Percentiles rank a stretch among this genome's conserved stretches.
Evolutionary conservation across 35 echinoderm and acorn worm genomes (phyloP).

Genomic region (Stichopus chloronotus): DNA sequence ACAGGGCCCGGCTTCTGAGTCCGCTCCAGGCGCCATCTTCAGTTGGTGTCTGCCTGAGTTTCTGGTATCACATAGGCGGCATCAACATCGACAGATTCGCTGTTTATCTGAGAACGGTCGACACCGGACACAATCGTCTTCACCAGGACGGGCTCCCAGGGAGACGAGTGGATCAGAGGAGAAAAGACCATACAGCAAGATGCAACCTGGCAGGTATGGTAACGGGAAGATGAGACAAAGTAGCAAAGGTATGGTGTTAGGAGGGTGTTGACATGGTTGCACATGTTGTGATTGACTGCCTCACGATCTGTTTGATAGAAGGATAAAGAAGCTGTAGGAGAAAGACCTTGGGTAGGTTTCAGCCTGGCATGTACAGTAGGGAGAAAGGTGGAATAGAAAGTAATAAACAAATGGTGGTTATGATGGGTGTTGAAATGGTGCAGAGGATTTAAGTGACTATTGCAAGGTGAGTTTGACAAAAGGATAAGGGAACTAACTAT

Average conservation of each 20-base stretch:
- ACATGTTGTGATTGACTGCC: no score
- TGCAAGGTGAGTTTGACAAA: no score
- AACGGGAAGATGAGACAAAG: background rate
- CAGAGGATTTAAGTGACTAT: no score
- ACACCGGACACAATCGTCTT: conserved; percentile 5
- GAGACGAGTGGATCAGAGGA: conserved; percentile 54
- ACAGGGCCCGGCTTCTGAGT: conserved; percentile 33
- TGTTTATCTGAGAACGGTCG: conserved; percentile 2
- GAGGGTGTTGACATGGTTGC: no score
- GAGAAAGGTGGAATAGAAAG: no score
- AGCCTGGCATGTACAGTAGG: no score
- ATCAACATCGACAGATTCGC: conserved; percentile 40
- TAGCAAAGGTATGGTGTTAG: background rate
- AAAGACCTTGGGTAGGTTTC: no score
- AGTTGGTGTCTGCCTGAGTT: background rate
- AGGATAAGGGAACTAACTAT: no score
- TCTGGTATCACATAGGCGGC: conserved; percentile 62
- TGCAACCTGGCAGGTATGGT: conserved; percentile 45
- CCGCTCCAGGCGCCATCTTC: background rate
- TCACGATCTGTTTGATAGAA: no score
- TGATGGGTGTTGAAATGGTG: no score
- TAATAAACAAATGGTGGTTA: no score
- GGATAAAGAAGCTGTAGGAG: no score
- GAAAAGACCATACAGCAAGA: conserved; percentile 33
- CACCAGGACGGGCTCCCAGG: conserved; percentile 37